Evolutionary conservation across 2,797 vertebrate genomes (phyloP).

Genomic region (Carapus acus): DNA sequence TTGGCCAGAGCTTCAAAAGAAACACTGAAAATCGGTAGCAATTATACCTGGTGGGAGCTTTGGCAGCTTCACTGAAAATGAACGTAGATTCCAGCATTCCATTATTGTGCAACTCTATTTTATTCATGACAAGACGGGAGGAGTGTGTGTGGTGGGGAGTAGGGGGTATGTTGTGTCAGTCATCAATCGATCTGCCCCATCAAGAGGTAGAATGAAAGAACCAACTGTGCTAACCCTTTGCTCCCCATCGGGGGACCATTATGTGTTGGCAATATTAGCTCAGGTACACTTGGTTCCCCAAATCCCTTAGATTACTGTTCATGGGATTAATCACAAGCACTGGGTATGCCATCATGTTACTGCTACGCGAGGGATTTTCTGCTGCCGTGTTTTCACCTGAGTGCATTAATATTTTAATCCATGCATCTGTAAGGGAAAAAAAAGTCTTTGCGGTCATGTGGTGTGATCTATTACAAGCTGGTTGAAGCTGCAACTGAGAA

Average conservation of each 20-base stretch:
- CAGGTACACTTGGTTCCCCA: slow-evolving; percentile 20
- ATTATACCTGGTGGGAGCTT: slow-evolving; percentile 2
- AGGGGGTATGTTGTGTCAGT: slow-evolving; percentile 29
- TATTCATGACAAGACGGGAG: slow-evolving; percentile 34
- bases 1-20: slow-evolving; percentile 1
- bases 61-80: too few relatives aligned
- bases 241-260: slow-evolving; percentile 4
- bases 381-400: slow-evolving; percentile 18
- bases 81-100: slow-evolving; percentile 2
- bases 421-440: slow-evolving; percentile 10
- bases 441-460: slow-evolving; percentile 12
- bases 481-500: slow-evolving; percentile 17
- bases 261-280: slow-evolving; percentile 4
- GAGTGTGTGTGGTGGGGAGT: too few relatives aligned
- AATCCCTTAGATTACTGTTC: slow-evolving; percentile 14
- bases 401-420: slow-evolving; percentile 9
- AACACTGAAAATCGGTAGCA: slow-evolving; percentile 1
- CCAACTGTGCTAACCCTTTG: slow-evolving; percentile 2
- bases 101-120: slow-evolving; percentile 15
- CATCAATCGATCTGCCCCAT: slow-evolving; percentile 9
- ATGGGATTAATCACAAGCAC: neutral
- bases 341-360: slow-evolving; percentile 1
- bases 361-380: slow-evolving; percentile 10
- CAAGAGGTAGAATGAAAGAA: slow-evolving; percentile 6
- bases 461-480: slow-evolving; percentile 24